Base-by-base conservation (phyloP, 1,140 invertebrate species). In the Micrasema minimum region DNA sequence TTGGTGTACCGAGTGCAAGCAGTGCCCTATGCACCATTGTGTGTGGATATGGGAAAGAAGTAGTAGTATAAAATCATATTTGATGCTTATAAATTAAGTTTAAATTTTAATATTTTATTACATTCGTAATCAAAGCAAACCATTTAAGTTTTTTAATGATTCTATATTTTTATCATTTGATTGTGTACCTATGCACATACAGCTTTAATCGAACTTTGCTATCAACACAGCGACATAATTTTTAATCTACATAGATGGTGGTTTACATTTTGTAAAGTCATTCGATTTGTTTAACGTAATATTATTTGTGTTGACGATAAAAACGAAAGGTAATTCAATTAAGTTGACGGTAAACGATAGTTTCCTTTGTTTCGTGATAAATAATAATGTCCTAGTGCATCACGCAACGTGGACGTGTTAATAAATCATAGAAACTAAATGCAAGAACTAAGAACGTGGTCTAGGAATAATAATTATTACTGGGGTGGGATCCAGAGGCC, bases 351-450 rank as follows among this genome's bases (percentile, higher is more conserved):
- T 61, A 59, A 66, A 43, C 53, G 41, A 48, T 61, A 46, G 51
- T 38, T 71, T 71, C 23, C 50, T 64, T 43, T 45, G 61, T 71
- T 65, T 43, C 18, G 23, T 41, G 23, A 57, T 59, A 31, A 55
- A 55, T 16, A 66, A 50, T 45, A 46, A 37, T 18, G 18, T 59
- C 35, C 5, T n/a, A 6, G 59, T 50, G 64, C 53, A 66, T 70
- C 68, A 72, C 69, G 62, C 69, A 71, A 66, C 50, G 50, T 18
- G 35, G 20, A 46, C 50, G 43, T 22, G 65, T 41, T 65, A 61
- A 66, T 72, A 72, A 72, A 72, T 72, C 71, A 68, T 72, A 64
- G 31, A 55, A 72, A 68, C 68, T 72, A 64, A 72, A 72, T 62
- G 53, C 71, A 68, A 66, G 65, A n/a, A n/a, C n/a, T n/a, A n/a